phyloP scores from a whole-genome alignment of 2,888 invertebrate genomes.

The Volucella zonaria region DNA sequence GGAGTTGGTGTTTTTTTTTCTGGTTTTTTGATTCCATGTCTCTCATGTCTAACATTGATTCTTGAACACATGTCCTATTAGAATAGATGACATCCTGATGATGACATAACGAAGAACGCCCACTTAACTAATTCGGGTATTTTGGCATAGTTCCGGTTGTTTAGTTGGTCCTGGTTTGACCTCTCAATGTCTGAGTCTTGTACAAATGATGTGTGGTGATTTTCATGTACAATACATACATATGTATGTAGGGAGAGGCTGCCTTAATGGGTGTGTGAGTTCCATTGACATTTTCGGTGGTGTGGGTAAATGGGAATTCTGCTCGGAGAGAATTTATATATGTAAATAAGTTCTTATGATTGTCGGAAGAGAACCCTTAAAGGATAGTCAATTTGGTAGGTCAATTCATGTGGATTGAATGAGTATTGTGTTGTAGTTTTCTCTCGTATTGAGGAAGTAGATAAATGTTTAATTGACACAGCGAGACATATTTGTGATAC shows the following conservation, averaged over 20 bases:
- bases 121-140: slow-evolving; percentile 57
- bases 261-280: neutral
- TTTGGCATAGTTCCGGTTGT: slow-evolving; percentile 44
- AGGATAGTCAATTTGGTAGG: too few relatives aligned
- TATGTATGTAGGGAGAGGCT: neutral
- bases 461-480: too few relatives aligned
- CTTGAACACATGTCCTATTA: slow-evolving; percentile 43
- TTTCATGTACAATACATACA: neutral
- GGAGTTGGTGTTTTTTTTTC: neutral
- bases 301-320: neutral
- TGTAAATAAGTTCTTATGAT: too few relatives aligned
- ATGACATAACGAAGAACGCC: slow-evolving; percentile 62
- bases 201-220: slow-evolving; percentile 11
- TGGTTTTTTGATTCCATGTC: neutral
- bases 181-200: neutral
- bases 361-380: too few relatives aligned
- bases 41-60: too few relatives aligned
- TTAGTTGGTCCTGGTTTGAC: slow-evolving; percentile 26
- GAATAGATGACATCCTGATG: slow-evolving; percentile 62
- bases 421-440: too few relatives aligned
- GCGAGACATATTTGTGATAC: too few relatives aligned
- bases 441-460: too few relatives aligned
- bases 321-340: neutral
- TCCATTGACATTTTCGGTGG: neutral
- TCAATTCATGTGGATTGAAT: too few relatives aligned